These are phyloP conservation scores for Corydoras sp. DNA, from an alignment of 2,113 vertebrate genomes.

Conservation along the genomic window DNA sequence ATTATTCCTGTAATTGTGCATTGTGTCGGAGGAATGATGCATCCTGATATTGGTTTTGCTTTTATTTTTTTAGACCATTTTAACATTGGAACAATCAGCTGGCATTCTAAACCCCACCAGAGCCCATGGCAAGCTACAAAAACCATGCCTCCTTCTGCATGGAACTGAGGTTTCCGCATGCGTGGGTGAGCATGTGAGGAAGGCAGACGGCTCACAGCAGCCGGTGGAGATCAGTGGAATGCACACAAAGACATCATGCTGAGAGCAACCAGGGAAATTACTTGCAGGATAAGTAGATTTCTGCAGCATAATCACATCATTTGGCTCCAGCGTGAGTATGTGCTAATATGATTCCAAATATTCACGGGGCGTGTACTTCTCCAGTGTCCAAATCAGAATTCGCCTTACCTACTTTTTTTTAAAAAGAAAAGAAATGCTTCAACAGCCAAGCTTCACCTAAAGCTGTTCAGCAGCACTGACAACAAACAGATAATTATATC, in stretches of 20 bases:
- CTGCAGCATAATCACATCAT: neutral
- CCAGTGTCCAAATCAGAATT: neutral
- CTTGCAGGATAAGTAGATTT: constrained; percentile 19
- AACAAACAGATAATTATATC: neutral
- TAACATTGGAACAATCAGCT: too few relatives aligned
- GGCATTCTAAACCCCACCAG: too few relatives aligned
- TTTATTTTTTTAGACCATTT: too few relatives aligned
- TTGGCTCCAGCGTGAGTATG: neutral
- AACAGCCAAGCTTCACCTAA: neutral
- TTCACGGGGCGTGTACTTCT: neutral
- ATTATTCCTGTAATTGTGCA: too few relatives aligned
- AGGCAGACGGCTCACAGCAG: neutral
- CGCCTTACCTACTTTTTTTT: neutral
- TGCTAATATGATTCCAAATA: neutral
- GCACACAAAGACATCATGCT: constrained; percentile 20
- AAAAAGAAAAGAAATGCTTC: neutral
- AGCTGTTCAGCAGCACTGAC: neutral
- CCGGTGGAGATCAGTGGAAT: constrained; percentile 24
- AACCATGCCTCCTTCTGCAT: neutral
- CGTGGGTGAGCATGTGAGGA: constrained; percentile 5
- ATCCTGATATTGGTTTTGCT: too few relatives aligned
- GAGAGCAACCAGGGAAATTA: neutral
- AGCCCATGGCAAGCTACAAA: too few relatives aligned
- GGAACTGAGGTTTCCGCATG: constrained; percentile 8
- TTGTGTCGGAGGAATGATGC: too few relatives aligned